Percentiles rank a stretch among this genome's conserved stretches.
phyloP scores from a whole-genome alignment of 2,113 vertebrate species.

The rabbit (Oryctolagus cuniculus) region DNA sequence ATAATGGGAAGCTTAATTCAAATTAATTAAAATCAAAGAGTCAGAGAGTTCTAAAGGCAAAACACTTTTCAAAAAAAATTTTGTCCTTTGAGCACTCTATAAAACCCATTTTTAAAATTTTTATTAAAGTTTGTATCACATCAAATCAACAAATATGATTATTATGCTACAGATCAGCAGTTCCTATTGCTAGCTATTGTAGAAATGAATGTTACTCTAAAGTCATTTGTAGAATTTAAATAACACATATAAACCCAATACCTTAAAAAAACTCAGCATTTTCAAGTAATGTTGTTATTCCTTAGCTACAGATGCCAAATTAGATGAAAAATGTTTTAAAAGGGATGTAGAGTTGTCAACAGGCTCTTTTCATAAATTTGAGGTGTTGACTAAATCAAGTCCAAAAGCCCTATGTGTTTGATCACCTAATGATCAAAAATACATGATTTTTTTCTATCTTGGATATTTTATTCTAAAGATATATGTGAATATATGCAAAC shows the following conservation, averaged over 20 bases:
- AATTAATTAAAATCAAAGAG: slow-evolving; percentile 73
- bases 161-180: background rate
- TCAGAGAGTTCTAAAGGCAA: slow-evolving; percentile 47
- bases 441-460: background rate
- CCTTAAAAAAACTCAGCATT: background rate
- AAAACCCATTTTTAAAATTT: slow-evolving; percentile 29
- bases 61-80: slow-evolving; percentile 38
- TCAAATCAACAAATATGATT: slow-evolving; percentile 51
- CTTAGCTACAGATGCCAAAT: background rate
- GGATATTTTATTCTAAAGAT: background rate
- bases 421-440: background rate
- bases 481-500: background rate
- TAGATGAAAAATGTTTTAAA: background rate
- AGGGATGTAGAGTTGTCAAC: background rate
- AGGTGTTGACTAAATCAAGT: background rate
- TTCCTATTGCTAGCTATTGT: background rate
- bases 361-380: background rate
- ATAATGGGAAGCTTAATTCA: slow-evolving; percentile 69
- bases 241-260: background rate
- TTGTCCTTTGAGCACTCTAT: background rate
- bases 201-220: background rate
- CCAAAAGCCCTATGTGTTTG: background rate
- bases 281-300: background rate
- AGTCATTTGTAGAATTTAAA: background rate
- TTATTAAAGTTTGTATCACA: background rate